These are phyloP conservation scores for Malurus melanocephalus DNA, from an alignment of 2,113 vertebrate species.

Conservation along the genomic window DNA sequence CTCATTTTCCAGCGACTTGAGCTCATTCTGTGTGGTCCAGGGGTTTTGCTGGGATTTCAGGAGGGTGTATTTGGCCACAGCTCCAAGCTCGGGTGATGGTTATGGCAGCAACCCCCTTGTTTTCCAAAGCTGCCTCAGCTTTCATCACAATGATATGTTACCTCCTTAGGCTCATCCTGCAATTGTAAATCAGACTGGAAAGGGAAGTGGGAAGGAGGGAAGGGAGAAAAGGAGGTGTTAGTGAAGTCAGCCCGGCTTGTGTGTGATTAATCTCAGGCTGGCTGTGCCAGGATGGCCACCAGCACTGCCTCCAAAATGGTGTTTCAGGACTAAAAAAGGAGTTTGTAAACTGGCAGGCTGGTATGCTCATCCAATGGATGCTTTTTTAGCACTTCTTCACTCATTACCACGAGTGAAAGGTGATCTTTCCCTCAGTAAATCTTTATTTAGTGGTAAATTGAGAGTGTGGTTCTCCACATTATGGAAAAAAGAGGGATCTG, in stretches of 20 bases:
- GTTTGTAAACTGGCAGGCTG: neutral
- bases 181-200: neutral
- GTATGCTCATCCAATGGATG: neutral
- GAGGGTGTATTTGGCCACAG: fast-evolving
- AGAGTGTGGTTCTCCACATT: neutral
- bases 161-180: neutral
- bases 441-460: neutral
- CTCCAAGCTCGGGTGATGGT: neutral
- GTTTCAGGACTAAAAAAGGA: neutral
- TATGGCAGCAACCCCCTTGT: neutral
- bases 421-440: neutral
- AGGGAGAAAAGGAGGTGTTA: neutral
- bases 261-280: neutral
- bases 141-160: fast-evolving
- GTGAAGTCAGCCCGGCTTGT: neutral
- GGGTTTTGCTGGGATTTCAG: neutral
- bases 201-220: neutral
- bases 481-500: neutral
- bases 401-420: neutral
- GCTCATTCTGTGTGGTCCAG: fast-evolving
- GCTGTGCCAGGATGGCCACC: neutral
- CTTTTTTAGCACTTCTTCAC: neutral
- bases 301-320: neutral
- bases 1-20: neutral
- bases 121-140: neutral